A percentile compares a stretch with the other conserved stretches of the same genome.
Conservation (phyloP, 2,797 vertebrate species). For the Scarus forsteni region DNA sequence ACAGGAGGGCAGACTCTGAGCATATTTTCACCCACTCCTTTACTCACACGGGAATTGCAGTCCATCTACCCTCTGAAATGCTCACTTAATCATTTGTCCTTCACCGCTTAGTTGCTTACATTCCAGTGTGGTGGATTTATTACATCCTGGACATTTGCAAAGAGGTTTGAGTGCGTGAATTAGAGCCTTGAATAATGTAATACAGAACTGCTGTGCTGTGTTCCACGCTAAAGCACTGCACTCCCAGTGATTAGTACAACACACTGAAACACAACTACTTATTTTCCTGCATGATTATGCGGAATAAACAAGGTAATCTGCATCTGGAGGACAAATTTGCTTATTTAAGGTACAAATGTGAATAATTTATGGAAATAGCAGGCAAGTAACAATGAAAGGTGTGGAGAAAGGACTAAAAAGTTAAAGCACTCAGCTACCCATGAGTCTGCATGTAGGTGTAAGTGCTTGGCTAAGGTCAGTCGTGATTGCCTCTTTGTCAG, state of each 20-base stretch:
- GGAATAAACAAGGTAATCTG: conserved; percentile 60
- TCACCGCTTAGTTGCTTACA: conserved; percentile 19
- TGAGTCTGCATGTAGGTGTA: conserved; percentile 2
- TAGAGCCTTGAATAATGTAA: conserved; percentile 58
- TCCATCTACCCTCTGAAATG: conserved; percentile 15
- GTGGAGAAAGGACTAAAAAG: conserved; percentile 13
- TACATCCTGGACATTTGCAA: conserved; percentile 43
- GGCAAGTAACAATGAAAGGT: conserved; percentile 29
- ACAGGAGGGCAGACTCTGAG: not conserved
- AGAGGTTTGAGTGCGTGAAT: conserved; percentile 27
- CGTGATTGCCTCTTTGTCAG: conserved; percentile 1
- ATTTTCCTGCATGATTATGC: conserved; percentile 51
- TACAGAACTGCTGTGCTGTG: conserved; percentile 46
- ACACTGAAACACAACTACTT: conserved; percentile 55
- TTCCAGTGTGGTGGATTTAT: conserved; percentile 44
- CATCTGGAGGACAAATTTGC: conserved; percentile 41
- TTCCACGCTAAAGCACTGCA: conserved; percentile 52
- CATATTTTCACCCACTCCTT: not conserved
- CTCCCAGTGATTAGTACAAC: conserved; percentile 72
- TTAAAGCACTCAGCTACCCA: conserved; percentile 1
- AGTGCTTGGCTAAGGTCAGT: conserved; percentile 9
- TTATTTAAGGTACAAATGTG: conserved; percentile 52
- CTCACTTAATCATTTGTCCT: conserved; percentile 28
- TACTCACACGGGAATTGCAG: conserved; percentile 1
- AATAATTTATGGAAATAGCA: conserved; percentile 50